Conservation (phyloP, 2,797 vertebrate species). For the Leptodactylus fallax region DNA sequence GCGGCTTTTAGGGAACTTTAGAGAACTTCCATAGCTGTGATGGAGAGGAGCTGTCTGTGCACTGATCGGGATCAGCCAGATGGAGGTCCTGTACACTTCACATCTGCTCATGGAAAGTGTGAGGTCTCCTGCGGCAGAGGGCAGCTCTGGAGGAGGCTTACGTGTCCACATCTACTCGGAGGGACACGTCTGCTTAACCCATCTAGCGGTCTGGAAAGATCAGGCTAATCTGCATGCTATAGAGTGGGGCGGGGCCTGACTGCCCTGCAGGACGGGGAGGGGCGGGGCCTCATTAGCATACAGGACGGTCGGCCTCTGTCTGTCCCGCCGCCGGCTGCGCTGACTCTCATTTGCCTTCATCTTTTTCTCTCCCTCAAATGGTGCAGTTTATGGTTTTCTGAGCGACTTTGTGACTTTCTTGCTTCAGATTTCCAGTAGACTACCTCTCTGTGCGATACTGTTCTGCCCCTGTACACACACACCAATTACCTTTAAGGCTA, state of each 20-base stretch:
- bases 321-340: background rate
- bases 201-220: constrained; percentile 56
- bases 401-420: background rate
- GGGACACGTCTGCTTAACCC: constrained; percentile 62
- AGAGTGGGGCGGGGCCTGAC: background rate
- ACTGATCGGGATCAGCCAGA: too few species aligned
- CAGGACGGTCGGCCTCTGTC: background rate
- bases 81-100: background rate
- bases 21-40: too few species aligned
- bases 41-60: too few species aligned
- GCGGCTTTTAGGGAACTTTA: background rate
- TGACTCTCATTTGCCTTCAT: constrained; percentile 9
- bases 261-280: background rate
- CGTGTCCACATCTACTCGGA: constrained; percentile 57
- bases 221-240: background rate
- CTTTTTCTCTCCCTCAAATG: background rate
- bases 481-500: too few species aligned
- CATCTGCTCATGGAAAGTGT: constrained; percentile 49
- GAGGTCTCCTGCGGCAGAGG: background rate
- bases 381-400: background rate
- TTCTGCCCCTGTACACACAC: background rate
- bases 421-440: background rate
- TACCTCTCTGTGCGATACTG: background rate
- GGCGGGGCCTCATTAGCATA: constrained; percentile 20
- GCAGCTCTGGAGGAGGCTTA: constrained; percentile 45